Percentiles rank a stretch among this genome's conserved stretches.
phyloP scores from a whole-genome alignment of 2,797 vertebrate genomes.

The Oreortyx pictus region DNA sequence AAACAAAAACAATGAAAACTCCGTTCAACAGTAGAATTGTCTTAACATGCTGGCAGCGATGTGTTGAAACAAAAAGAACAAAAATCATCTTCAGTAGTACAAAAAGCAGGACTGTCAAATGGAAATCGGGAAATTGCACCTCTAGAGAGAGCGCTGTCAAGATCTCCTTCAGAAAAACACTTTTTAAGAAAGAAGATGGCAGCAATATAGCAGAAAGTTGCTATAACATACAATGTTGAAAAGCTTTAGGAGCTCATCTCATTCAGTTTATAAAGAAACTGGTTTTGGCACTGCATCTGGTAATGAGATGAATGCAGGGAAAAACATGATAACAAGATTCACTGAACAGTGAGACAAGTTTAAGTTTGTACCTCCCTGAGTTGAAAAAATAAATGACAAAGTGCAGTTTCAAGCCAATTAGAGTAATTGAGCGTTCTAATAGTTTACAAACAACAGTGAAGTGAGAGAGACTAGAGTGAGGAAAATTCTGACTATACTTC shows the following conservation, averaged over 20 bases:
- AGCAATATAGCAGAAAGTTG: neutral
- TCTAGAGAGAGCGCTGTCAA: neutral
- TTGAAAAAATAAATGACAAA: neutral
- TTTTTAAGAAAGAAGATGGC: neutral
- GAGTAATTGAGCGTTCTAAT: neutral
- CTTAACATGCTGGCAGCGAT: neutral
- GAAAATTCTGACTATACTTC: neutral
- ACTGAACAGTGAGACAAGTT: neutral
- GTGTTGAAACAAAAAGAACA: neutral
- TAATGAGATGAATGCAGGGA: neutral
- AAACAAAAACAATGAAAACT: rapidly evolving
- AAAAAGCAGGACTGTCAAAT: conserved; percentile 2
- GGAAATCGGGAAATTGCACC: conserved; percentile 16
- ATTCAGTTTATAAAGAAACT: neutral
- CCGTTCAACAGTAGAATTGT: neutral
- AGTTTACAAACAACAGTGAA: neutral
- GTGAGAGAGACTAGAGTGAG: neutral
- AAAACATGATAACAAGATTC: neutral
- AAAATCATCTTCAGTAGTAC: conserved; percentile 8
- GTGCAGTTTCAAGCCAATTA: neutral
- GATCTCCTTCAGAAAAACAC: neutral
- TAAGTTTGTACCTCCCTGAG: neutral
- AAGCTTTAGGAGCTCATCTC: neutral
- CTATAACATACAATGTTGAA: neutral
- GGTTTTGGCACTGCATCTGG: neutral